Evolutionary conservation across 2,113 vertebrate genomes (phyloP).

Genomic region (Conger conger): DNA sequence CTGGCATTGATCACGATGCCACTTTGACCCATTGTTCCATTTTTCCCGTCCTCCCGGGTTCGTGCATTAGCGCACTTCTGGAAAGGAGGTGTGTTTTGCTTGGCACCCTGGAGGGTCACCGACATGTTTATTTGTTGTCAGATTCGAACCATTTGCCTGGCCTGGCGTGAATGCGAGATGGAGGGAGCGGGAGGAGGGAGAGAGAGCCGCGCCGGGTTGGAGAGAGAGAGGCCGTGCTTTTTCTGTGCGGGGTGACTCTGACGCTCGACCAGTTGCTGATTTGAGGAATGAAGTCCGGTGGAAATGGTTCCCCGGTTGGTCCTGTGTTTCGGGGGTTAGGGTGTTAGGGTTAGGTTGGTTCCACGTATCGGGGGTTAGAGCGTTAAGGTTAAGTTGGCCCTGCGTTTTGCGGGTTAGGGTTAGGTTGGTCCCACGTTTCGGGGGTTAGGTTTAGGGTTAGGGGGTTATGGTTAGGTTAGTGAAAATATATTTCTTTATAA

Average conservation of each 20-base stretch:
- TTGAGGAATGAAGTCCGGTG: not conserved
- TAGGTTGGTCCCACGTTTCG: too few relatives aligned
- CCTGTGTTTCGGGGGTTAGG: slow-evolving; percentile 10
- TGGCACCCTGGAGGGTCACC: slow-evolving; percentile 54
- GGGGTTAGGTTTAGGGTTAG: too few relatives aligned
- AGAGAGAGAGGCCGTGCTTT: slow-evolving; percentile 31
- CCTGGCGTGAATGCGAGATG: too few relatives aligned
- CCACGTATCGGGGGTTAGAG: too few relatives aligned
- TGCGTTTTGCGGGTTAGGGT: too few relatives aligned
- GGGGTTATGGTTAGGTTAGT: too few relatives aligned
- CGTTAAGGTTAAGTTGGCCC: too few relatives aligned
- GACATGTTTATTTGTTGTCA: slow-evolving; percentile 73
- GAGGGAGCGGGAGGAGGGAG: slow-evolving; percentile 43
- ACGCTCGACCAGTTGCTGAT: not conserved
- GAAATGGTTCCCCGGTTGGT: not conserved
- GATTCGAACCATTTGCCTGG: slow-evolving; percentile 55
- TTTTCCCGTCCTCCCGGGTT: slow-evolving; percentile 25
- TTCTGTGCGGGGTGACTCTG: not conserved
- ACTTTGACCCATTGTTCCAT: slow-evolving; percentile 64
- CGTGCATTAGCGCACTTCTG: slow-evolving; percentile 50
- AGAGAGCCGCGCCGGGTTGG: too few relatives aligned
- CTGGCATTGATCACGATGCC: slow-evolving; percentile 57
- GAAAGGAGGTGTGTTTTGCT: slow-evolving; percentile 61
- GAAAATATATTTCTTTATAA: too few relatives aligned
- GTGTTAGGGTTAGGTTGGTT: too few relatives aligned